Percentiles rank a stretch among this genome's conserved stretches.
phyloP scores from a whole-genome alignment of 1,140 invertebrate species.

The Aplysia californica region DNA sequence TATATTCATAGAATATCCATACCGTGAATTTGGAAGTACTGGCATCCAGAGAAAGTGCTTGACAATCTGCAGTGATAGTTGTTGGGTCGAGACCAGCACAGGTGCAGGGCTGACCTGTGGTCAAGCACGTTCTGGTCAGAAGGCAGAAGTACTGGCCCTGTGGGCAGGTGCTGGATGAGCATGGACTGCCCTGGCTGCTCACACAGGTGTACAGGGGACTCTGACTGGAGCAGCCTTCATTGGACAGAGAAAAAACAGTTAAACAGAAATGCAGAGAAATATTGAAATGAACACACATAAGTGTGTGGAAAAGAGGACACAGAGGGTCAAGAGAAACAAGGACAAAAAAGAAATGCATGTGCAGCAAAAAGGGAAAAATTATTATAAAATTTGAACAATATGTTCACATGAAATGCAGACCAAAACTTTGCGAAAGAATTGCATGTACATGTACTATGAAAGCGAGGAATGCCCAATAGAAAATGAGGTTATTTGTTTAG shows the following conservation, averaged over 20 bases:
- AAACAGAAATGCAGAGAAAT: background rate
- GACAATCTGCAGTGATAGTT: no score
- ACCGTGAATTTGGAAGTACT: no score
- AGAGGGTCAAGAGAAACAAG: no score
- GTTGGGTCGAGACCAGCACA: slow-evolving; percentile 8
- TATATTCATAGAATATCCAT: no score
- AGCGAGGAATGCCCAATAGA: no score
- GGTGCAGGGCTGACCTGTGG: slow-evolving; percentile 11
- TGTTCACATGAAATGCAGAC: background rate
- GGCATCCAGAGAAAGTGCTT: no score
- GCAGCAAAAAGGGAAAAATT: no score
- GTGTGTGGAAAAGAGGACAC: no score
- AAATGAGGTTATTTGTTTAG: no score
- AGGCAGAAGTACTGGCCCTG: slow-evolving; percentile 20
- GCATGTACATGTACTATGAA: no score
- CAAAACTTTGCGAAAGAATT: background rate
- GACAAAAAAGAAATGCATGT: no score
- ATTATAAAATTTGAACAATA: background rate
- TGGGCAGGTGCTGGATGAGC: background rate
- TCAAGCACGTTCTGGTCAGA: slow-evolving; percentile 20
- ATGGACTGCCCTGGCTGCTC: background rate
- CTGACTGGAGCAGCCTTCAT: slow-evolving; percentile 29
- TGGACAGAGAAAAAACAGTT: background rate
- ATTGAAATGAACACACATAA: no score
- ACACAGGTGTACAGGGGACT: slow-evolving; percentile 2